phyloP scores from a whole-genome alignment of 2,888 invertebrate species.

The Harpalus rubripes region DNA sequence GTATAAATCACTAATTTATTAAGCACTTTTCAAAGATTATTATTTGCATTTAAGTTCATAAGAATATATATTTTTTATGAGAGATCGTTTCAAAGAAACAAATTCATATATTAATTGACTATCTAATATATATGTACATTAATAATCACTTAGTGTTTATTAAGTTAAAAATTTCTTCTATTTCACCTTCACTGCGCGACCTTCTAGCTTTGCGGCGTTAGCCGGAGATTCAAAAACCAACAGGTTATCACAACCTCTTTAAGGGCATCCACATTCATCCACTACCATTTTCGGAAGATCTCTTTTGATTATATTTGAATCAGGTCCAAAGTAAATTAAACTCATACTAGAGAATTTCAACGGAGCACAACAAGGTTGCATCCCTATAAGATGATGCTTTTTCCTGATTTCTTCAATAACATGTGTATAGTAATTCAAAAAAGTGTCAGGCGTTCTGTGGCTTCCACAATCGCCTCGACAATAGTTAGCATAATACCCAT shows the following conservation, averaged over 20 bases:
- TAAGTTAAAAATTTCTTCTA: constrained; percentile 36
- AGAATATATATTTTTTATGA: constrained; percentile 50
- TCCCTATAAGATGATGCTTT: constrained; percentile 86
- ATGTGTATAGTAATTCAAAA: constrained; percentile 93
- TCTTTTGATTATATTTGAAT: constrained; percentile 94
- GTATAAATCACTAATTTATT: constrained; percentile 59
- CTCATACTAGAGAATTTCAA: constrained; percentile 95
- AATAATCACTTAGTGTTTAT: constrained; percentile 40
- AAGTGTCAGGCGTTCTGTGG: constrained; percentile 89
- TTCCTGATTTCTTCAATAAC: constrained; percentile 94
- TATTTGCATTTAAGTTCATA: constrained; percentile 50
- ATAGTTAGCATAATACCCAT: constrained; percentile 96
- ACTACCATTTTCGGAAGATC: constrained; percentile 97
- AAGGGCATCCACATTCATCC: constrained; percentile 97
- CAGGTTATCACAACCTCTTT: constrained; percentile 73
- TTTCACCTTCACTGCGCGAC: constrained; percentile 12
- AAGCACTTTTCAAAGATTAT: constrained; percentile 58
- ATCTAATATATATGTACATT: constrained; percentile 61
- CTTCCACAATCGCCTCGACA: constrained; percentile 93
- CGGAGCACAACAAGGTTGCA: constrained; percentile 95
- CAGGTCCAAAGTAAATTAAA: constrained; percentile 93
- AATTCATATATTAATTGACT: constrained; percentile 58
- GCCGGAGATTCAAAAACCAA: too few relatives aligned
- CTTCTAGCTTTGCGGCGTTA: too few relatives aligned
- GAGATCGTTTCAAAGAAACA: constrained; percentile 53